Percentiles rank a stretch among this genome's conserved stretches.
phyloP scores from a whole-genome alignment of 2,888 invertebrate genomes.

The Baccha elongata region DNA sequence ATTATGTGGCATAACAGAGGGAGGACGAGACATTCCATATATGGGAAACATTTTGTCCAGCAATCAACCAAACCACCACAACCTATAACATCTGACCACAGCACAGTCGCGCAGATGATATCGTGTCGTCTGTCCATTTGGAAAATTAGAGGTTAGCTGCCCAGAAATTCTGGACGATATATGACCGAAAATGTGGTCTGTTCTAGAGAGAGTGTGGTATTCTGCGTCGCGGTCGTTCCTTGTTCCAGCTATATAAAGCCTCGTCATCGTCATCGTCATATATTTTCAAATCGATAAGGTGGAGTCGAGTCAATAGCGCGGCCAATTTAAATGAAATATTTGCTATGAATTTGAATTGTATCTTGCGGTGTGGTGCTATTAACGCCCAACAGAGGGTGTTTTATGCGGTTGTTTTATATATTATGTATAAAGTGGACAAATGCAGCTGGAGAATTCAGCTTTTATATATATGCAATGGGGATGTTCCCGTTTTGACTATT shows the following conservation, averaged over 20 bases:
- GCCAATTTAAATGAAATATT: conserved; percentile 74
- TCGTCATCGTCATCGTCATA: conserved; percentile 24
- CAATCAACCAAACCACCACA: conserved; percentile 26
- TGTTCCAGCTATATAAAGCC: not conserved
- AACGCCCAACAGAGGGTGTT: conserved; percentile 38
- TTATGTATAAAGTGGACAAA: too few relatives aligned
- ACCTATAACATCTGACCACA: conserved; percentile 11
- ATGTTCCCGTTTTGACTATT: conserved; percentile 60
- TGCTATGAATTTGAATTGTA: conserved; percentile 66
- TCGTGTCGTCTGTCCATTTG: conserved; percentile 74
- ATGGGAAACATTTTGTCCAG: conserved; percentile 8
- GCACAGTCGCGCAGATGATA: conserved; percentile 67
- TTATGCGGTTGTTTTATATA: conserved; percentile 33
- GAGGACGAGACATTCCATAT: conserved; percentile 33
- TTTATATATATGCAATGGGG: conserved; percentile 29
- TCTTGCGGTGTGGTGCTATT: conserved; percentile 28
- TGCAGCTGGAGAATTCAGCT: conserved; percentile 57
- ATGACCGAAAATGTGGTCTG: conserved; percentile 70
- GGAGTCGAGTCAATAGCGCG: conserved; percentile 55
- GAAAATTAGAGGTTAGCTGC: conserved; percentile 74
- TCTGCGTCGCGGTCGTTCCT: not conserved
- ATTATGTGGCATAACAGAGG: conserved; percentile 36
- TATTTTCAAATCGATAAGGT: conserved; percentile 50
- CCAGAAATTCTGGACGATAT: conserved; percentile 65
- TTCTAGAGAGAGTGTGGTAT: conserved; percentile 9